Evolutionary conservation across 2,888 invertebrate genomes (phyloP).

Genomic region (Callimorpha dominula): DNA sequence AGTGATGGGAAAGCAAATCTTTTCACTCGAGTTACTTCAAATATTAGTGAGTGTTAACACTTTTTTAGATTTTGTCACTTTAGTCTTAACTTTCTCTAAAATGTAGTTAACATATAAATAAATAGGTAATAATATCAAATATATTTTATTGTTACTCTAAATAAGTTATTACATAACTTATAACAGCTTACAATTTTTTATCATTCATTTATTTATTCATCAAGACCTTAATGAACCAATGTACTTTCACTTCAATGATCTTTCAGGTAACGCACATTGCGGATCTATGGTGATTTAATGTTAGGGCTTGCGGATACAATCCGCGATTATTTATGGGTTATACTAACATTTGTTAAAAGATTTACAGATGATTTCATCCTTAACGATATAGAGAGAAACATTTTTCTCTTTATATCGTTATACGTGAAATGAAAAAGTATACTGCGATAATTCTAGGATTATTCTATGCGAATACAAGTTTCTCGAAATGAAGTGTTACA

Average conservation of each 20-base stretch:
- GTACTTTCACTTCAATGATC: neutral
- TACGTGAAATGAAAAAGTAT: no score
- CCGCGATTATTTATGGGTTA: no score
- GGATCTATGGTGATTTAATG: no score
- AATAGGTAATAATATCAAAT: neutral
- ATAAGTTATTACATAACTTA: neutral
- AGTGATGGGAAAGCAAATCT: constrained; percentile 40
- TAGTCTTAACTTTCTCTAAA: neutral
- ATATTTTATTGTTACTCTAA: neutral
- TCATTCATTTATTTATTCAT: no score
- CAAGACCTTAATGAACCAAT: neutral
- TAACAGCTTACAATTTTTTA: neutral
- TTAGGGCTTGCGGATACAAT: no score
- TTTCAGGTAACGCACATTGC: no score
- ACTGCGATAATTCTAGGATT: no score
- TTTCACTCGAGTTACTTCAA: constrained; percentile 27
- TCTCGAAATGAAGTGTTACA: neutral
- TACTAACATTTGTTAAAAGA: no score
- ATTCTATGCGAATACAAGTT: neutral
- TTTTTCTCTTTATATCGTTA: no score
- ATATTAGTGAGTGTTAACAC: neutral
- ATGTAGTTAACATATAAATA: no score
- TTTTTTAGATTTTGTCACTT: neutral
- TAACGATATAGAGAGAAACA: no score
- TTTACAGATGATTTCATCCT: neutral